Base-by-base conservation (phyloP, 1,140 invertebrate species). In the Luehdorfia chinensis region DNA sequence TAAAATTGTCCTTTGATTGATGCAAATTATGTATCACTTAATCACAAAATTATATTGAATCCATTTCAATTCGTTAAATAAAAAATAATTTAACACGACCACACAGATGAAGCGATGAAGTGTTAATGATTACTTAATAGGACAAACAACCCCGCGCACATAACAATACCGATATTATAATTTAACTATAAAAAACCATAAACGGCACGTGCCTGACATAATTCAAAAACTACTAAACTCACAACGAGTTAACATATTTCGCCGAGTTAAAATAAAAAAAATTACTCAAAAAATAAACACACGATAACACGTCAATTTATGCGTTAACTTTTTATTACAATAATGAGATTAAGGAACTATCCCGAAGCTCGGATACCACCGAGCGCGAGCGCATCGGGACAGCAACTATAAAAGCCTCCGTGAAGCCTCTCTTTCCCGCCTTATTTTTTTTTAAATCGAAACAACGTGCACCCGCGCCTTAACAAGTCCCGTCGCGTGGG, bases 261-360 rank as follows among this genome's bases (percentile, higher is more conserved):
- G 3, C 14, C 16, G 8, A 6, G 46, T 23, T 27, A 52, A 49
- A 55, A 65, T 69, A 75, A 83, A 78, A 80, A 77, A 74, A 57
- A 23, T 50, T 65, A 65, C 68, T 76, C 56, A 56, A 68, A 70
- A 70, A 66, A 68, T 64, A 33, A 57, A 55, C 53, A 69, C 77
- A 75, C 63, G 63, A 74, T 52, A 72, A 49, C 64, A 61, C 79
- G 77, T 73, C 69, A 71, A 76, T 75, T 73, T 74, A 69, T 75
- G 74, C 79, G 81, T 78, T 50, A 79, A 73, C 77, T 85, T 84
- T 84, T 85, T 83, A 81, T 80, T 75, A 71, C 72, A 84, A 83
- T 43, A 43, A 41, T 83, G 69, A 76, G 69, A 85, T 85, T 85
- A 80, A 68, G 65, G 62, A 73, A 51, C 67, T 70, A 79, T 80